Conservation (phyloP, 2,888 invertebrate species). For the Eilema caniola region DNA sequence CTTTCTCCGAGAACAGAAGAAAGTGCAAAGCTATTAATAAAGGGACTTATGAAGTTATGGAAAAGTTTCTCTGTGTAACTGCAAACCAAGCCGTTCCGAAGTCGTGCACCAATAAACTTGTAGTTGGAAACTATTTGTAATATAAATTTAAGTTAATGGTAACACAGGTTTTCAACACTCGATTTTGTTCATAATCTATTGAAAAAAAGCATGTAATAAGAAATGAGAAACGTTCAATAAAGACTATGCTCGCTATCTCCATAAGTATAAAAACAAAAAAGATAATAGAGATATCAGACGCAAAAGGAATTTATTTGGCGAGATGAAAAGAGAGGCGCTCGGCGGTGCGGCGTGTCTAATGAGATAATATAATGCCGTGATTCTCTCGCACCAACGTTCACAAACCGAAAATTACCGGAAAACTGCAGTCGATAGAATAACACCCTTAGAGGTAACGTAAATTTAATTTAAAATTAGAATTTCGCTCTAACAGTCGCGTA, state of each 20-base stretch:
- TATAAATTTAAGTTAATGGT: constrained; percentile 74
- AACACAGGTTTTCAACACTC: constrained; percentile 57
- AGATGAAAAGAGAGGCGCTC: constrained; percentile 72
- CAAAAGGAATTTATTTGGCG: constrained; percentile 81
- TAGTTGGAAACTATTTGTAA: constrained; percentile 82
- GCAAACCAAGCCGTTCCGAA: constrained; percentile 73
- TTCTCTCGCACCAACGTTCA: constrained; percentile 76
- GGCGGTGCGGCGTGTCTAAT: constrained; percentile 82
- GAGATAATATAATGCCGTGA: constrained; percentile 86
- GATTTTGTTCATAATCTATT: constrained; percentile 6
- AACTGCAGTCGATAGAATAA: constrained; percentile 75
- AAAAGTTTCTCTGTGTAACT: constrained; percentile 74
- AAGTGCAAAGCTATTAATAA: constrained; percentile 81
- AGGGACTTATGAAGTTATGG: constrained; percentile 80
- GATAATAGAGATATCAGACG: constrained; percentile 74
- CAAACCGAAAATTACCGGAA: constrained; percentile 80
- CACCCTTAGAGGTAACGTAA: constrained; percentile 57
- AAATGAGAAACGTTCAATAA: constrained; percentile 31
- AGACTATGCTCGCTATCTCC: constrained; percentile 32
- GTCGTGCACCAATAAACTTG: constrained; percentile 82
- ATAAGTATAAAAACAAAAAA: constrained; percentile 60
- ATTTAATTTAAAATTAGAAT: constrained; percentile 40
- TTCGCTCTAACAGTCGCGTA: constrained; percentile 21
- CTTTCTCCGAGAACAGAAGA: constrained; percentile 58
- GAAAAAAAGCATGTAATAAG: neutral